Conservation (phyloP, 1,140 invertebrate genomes). For the Drosophila dunni region DNA sequence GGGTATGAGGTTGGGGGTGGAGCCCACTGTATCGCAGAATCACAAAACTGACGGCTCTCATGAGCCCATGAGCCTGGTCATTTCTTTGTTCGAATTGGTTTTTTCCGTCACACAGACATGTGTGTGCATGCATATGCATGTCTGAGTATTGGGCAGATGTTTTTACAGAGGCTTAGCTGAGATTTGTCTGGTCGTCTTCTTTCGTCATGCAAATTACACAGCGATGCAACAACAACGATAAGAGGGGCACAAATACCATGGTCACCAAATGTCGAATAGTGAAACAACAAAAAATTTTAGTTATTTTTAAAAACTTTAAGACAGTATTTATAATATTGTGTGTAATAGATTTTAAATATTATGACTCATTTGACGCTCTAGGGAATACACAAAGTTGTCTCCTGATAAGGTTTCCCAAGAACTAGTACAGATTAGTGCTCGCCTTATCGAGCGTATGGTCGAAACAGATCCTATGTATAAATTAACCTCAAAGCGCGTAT, state of each 20-base stretch:
- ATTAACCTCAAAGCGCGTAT: neutral
- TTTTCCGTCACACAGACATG: slow-evolving; percentile 55
- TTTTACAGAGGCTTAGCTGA: slow-evolving; percentile 49
- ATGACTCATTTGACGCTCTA: slow-evolving; percentile 13
- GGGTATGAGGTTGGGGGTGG: slow-evolving; percentile 1
- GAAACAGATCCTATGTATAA: neutral
- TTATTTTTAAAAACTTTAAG: neutral
- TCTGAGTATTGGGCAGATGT: slow-evolving; percentile 43
- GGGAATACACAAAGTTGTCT: neutral
- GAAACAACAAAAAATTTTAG: neutral
- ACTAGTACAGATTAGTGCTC: too few relatives aligned
- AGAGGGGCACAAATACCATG: neutral
- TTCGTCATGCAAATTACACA: slow-evolving; percentile 43
- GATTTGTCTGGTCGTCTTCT: slow-evolving; percentile 42
- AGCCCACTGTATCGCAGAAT: slow-evolving; percentile 34
- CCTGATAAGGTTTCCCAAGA: slow-evolving; percentile 7
- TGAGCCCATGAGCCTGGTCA: slow-evolving; percentile 61
- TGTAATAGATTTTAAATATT: neutral
- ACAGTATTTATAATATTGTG: neutral
- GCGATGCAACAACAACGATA: slow-evolving; percentile 25
- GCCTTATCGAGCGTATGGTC: neutral
- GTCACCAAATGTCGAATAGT: slow-evolving; percentile 10
- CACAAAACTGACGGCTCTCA: slow-evolving; percentile 24
- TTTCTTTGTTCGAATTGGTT: slow-evolving; percentile 77
- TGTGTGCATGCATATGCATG: neutral